phyloP scores from a whole-genome alignment of 2,888 invertebrate species.

The Dryococelus australis region DNA sequence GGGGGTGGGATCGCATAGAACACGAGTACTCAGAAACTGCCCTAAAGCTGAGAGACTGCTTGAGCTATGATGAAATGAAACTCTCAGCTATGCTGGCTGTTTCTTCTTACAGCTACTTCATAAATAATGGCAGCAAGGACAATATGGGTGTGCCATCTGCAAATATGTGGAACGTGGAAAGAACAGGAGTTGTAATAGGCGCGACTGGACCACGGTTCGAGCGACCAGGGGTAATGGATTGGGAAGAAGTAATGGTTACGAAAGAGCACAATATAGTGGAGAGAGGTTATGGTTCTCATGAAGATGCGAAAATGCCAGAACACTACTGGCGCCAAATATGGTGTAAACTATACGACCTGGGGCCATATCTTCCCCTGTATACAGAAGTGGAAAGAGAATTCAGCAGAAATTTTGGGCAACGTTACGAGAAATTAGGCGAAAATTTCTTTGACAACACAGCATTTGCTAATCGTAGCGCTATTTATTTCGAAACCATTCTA shows the following conservation, averaged over 20 bases:
- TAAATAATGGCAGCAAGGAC: slow-evolving; percentile 66
- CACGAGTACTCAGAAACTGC: not conserved
- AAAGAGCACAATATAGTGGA: slow-evolving; percentile 47
- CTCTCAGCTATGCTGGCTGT: slow-evolving; percentile 66
- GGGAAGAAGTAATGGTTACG: slow-evolving; percentile 66
- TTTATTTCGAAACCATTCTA: slow-evolving; percentile 68
- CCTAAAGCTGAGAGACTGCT: slow-evolving; percentile 55
- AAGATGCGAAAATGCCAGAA: slow-evolving; percentile 21
- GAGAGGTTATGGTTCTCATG: slow-evolving; percentile 37
- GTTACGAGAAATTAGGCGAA: slow-evolving; percentile 27
- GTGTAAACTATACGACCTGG: slow-evolving; percentile 55
- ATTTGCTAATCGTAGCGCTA: slow-evolving; percentile 63
- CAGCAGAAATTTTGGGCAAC: slow-evolving; percentile 37
- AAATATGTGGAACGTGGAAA: slow-evolving; percentile 59
- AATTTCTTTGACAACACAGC: slow-evolving; percentile 46
- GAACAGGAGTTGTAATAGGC: slow-evolving; percentile 62
- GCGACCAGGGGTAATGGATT: slow-evolving; percentile 66
- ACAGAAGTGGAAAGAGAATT: slow-evolving; percentile 49
- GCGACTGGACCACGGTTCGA: slow-evolving; percentile 65
- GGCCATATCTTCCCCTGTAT: slow-evolving; percentile 53
- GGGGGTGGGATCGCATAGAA: slow-evolving; percentile 68
- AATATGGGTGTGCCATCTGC: slow-evolving; percentile 62
- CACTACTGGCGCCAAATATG: slow-evolving; percentile 51
- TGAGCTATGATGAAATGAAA: slow-evolving; percentile 72
- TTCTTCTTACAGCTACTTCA: slow-evolving; percentile 67